Evolutionary conservation across 2,888 invertebrate genomes (phyloP), one percentile per base, ranked within the genome.

Genomic region (Platycheirus rosarum): DNA sequence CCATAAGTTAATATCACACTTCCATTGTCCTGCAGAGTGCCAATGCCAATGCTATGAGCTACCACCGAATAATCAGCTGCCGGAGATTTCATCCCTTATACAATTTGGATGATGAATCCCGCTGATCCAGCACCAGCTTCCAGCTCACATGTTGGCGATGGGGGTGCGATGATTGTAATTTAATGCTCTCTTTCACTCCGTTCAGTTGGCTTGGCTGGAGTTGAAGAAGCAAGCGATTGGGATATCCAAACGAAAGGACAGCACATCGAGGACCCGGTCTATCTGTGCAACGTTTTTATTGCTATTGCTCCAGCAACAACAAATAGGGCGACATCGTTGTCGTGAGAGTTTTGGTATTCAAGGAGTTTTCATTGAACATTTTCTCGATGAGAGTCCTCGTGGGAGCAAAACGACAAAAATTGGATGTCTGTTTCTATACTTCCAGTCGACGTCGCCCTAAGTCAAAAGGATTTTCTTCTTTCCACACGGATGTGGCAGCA

Each of bases 1-100:
- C 82, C 82, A 82, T 82, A 82, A 82, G 82, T 77, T 82, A 71
- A 82, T 77, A 82, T 82, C 71, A 55, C 77, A 77, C 63, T 82
- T 63, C 48, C 42, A 68, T 76, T 82, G 82, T 77, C 66, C 71
- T 82, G 44, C 49, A 32, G 46, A 80, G 69, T 65, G 46, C 26
- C n/a, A n/a, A 23, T 23, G 6, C 57, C 65, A 60, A 42, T 40
- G 63, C 69, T 53, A 16, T 55, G 70, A 49, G 53, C 65, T 60
- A 74, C 60, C 60, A 75, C 49, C 75, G 48, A 66, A 66, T 82
- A 76, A 82, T 82, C 77, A 82, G 70, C 82, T 77, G 82, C 68
- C 71, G 37, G 48, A 63, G 55, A 82, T 82, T 77, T 73, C 71
- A 82, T 82, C 82, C 82, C 82, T 73, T 77, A 14, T 62, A 66